A percentile compares a stretch with the other conserved stretches of the same genome.
phyloP scores from a whole-genome alignment of 2,113 vertebrate species.

The Lipophrys pholis region DNA sequence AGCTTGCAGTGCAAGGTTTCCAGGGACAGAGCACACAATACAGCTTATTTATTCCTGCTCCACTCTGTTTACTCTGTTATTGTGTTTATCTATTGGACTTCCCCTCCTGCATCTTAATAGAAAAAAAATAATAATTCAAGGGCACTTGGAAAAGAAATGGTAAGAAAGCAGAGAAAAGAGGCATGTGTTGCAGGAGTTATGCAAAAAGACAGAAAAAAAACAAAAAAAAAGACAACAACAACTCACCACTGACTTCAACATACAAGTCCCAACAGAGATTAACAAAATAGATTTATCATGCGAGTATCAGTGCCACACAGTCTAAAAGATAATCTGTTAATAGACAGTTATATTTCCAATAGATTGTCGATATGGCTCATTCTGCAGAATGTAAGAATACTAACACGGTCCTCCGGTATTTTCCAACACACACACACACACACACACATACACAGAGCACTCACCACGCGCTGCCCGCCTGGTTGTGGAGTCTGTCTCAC shows the following conservation, averaged over 20 bases:
- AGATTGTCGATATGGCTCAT: slow-evolving; percentile 16
- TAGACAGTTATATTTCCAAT: neutral
- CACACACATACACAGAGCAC: slow-evolving; percentile 8
- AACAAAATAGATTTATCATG: neutral
- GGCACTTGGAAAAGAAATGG: neutral
- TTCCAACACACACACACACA: slow-evolving; percentile 6
- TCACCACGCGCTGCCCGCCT: slow-evolving; percentile 43
- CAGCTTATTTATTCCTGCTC: too few relatives aligned
- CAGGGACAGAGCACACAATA: neutral
- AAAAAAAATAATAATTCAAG: slow-evolving; percentile 16
- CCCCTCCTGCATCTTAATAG: neutral
- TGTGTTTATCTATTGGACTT: neutral
- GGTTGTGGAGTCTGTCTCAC: slow-evolving; percentile 30
- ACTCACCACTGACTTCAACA: slow-evolving; percentile 12
- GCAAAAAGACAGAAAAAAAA: too few relatives aligned
- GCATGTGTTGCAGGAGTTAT: too few relatives aligned
- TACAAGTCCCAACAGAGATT: slow-evolving; percentile 8
- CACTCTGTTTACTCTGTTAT: too few relatives aligned
- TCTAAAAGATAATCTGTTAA: neutral
- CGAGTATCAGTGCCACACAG: neutral
- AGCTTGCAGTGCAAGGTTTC: neutral
- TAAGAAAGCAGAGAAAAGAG: neutral
- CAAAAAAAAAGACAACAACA: too few relatives aligned
- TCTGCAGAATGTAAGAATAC: neutral
- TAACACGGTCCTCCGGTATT: neutral